Conservation (phyloP, 2,888 invertebrate genomes). For the Phortica okadai region DNA sequence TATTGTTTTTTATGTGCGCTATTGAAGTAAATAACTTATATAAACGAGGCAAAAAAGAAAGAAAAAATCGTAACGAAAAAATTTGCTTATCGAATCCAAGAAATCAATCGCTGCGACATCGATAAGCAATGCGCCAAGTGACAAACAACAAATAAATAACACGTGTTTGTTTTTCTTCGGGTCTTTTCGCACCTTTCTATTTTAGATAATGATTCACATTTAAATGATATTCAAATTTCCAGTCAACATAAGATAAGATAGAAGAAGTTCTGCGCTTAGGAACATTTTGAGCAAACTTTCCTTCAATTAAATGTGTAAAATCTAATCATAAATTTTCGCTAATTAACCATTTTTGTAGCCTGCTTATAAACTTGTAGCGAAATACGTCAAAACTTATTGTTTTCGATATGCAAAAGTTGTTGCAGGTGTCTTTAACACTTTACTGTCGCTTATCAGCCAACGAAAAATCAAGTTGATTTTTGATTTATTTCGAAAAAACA, state of each 20-base stretch:
- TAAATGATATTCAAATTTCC: conserved; percentile 15
- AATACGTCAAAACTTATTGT: not conserved
- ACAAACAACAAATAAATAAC: not conserved
- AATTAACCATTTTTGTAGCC: not conserved
- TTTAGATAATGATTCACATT: conserved; percentile 1
- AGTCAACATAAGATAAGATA: not conserved
- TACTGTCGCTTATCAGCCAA: not conserved
- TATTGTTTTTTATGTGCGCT: not conserved
- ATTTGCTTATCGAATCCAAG: conserved; percentile 20
- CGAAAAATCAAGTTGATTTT: not conserved
- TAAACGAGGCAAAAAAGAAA: not conserved
- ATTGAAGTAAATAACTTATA: not conserved
- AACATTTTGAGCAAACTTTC: not conserved
- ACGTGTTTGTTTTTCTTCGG: not conserved
- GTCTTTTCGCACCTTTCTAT: not conserved
- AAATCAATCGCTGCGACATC: not conserved
- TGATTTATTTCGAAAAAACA: not conserved
- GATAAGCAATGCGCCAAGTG: not conserved
- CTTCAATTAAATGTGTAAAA: conserved; percentile 11
- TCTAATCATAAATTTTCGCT: not conserved
- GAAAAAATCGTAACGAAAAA: not conserved
- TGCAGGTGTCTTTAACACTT: not conserved
- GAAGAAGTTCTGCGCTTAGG: not conserved
- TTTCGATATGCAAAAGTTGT: conserved; percentile 17
- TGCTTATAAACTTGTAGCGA: not conserved